Evolutionary conservation across 2,888 invertebrate species (phyloP).

Genomic region (Conomelus anceps): DNA sequence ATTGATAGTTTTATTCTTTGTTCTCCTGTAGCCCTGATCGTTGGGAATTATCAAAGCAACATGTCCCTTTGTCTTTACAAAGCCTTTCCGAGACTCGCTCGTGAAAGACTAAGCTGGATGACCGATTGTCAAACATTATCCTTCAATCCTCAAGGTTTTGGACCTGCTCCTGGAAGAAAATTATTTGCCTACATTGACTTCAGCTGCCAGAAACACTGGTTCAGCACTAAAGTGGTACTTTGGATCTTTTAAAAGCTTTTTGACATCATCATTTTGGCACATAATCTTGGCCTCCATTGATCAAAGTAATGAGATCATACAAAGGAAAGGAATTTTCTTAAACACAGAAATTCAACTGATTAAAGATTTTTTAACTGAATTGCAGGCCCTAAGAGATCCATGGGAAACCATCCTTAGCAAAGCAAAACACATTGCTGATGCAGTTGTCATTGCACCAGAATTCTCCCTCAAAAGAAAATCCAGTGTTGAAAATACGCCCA

Average conservation of each 20-base stretch:
- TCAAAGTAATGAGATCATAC: slow-evolving; percentile 5
- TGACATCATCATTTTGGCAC: slow-evolving; percentile 18
- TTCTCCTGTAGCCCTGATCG: no score
- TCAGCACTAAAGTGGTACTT: not conserved
- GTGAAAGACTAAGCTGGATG: no score
- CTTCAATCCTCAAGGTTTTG: slow-evolving; percentile 19
- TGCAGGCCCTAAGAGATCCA: slow-evolving; percentile 11
- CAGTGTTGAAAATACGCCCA: not conserved
- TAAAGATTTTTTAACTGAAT: not conserved
- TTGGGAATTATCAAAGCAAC: no score
- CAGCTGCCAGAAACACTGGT: slow-evolving; percentile 15
- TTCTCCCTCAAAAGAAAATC: not conserved
- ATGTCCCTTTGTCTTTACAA: no score
- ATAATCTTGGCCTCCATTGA: not conserved
- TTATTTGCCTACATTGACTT: slow-evolving; percentile 9
- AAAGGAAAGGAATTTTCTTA: not conserved
- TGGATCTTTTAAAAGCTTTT: slow-evolving; percentile 15
- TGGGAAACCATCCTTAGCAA: slow-evolving; percentile 4
- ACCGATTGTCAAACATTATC: no score
- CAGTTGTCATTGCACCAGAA: no score
- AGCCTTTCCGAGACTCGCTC: no score
- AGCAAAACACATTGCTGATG: slow-evolving; percentile 5
- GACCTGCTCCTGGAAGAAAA: slow-evolving; percentile 20
- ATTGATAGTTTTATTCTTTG: no score
- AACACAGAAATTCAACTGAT: not conserved